A percentile compares a stretch with the other conserved stretches of the same genome.
phyloP scores from a whole-genome alignment of 2,113 vertebrate species.

The Hassar affinis region DNA sequence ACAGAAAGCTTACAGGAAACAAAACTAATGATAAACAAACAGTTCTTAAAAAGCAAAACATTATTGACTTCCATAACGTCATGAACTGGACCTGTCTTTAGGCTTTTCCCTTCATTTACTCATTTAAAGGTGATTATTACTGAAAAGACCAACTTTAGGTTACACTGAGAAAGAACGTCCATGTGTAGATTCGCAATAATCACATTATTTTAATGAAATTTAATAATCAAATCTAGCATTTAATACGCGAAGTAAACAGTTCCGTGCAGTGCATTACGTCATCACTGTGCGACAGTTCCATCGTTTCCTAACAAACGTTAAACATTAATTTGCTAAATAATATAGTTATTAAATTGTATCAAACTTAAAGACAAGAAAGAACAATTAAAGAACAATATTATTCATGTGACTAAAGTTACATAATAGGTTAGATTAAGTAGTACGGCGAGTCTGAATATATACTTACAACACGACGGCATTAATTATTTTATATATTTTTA shows the following conservation, averaged over 20 bases:
- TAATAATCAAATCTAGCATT: too few relatives aligned
- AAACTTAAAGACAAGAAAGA: background rate
- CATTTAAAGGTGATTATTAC: too few relatives aligned
- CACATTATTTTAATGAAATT: background rate
- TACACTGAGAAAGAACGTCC: too few relatives aligned
- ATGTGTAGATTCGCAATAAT: background rate
- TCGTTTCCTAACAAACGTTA: background rate
- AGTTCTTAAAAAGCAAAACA: too few relatives aligned
- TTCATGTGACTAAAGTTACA: background rate
- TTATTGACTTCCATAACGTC: too few relatives aligned
- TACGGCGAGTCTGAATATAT: background rate
- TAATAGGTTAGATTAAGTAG: background rate
- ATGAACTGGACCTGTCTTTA: too few relatives aligned
- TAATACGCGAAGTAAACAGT: too few relatives aligned
- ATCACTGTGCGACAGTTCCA: background rate
- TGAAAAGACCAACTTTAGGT: too few relatives aligned
- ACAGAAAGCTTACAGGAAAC: too few relatives aligned
- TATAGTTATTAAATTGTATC: background rate
- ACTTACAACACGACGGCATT: background rate
- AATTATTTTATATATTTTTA: background rate
- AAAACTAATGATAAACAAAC: too few relatives aligned
- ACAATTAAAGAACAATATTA: background rate
- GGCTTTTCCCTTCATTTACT: too few relatives aligned
- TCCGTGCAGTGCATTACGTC: background rate
- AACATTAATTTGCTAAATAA: background rate